Evolutionary conservation across 2,113 vertebrate genomes (phyloP).

Genomic region (Accipiter virgatus): DNA sequence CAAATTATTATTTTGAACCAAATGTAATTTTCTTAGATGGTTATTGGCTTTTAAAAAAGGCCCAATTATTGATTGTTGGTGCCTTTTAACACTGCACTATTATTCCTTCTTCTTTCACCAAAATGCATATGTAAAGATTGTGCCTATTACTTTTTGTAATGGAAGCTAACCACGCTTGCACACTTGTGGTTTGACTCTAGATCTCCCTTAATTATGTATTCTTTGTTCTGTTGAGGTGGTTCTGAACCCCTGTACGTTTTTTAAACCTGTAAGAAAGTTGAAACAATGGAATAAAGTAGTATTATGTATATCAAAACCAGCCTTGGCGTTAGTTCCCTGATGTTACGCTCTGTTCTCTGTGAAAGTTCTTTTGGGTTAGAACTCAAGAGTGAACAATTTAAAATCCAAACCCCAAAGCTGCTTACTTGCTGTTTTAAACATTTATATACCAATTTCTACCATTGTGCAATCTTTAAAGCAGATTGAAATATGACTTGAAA

Average conservation of each 20-base stretch:
- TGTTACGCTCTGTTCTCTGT: not conserved
- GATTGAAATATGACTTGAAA: not conserved
- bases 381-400: not conserved
- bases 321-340: slow-evolving; percentile 65
- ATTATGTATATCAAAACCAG: slow-evolving; percentile 62
- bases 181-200: slow-evolving; percentile 58
- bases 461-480: not conserved
- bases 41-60: slow-evolving; percentile 61
- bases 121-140: slow-evolving; percentile 61
- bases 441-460: not conserved
- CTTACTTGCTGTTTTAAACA: not conserved
- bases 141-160: slow-evolving; percentile 68
- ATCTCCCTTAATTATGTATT: slow-evolving; percentile 25
- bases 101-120: slow-evolving; percentile 64
- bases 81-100: slow-evolving; percentile 63
- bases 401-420: not conserved
- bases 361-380: not conserved
- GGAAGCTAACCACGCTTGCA: slow-evolving; percentile 56
- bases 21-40: slow-evolving; percentile 58
- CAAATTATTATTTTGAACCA: slow-evolving; percentile 52
- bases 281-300: slow-evolving; percentile 74
- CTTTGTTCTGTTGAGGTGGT: slow-evolving; percentile 64
- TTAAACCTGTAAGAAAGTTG: slow-evolving; percentile 71
- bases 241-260: slow-evolving; percentile 73
- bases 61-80: slow-evolving; percentile 53